Conservation (phyloP, 2,888 invertebrate genomes). For the Dioctria linearis region DNA sequence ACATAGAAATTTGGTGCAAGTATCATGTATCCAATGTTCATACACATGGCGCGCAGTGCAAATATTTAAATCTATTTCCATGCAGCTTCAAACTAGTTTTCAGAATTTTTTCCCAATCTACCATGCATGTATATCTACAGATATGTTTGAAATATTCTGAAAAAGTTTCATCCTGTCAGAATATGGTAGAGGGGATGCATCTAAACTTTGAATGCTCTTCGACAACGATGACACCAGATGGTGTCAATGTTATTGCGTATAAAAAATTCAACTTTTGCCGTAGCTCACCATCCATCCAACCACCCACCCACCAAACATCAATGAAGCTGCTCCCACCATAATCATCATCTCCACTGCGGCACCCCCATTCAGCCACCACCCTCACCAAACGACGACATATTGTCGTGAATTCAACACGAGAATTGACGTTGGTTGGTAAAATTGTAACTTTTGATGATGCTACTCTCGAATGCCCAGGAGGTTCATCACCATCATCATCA, state of each 20-base stretch:
- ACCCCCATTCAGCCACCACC: neutral
- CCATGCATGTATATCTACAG: too few relatives aligned
- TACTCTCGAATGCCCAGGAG: neutral
- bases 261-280: slow-evolving; percentile 40
- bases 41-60: slow-evolving; percentile 31
- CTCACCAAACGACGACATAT: neutral
- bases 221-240: slow-evolving; percentile 15
- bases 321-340: too few relatives aligned
- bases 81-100: neutral
- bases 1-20: neutral
- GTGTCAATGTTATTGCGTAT: slow-evolving; percentile 40
- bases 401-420: slow-evolving; percentile 24
- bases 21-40: neutral
- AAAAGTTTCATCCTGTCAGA: neutral
- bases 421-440: neutral
- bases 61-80: slow-evolving; percentile 16
- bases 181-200: neutral
- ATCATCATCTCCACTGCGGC: neutral
- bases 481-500: slow-evolving; percentile 1
- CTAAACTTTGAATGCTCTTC: slow-evolving; percentile 23
- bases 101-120: neutral
- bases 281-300: neutral
- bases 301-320: too few relatives aligned
- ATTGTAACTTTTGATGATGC: slow-evolving; percentile 30
- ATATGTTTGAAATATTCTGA: too few relatives aligned